Conservation (phyloP, 2,888 invertebrate genomes). For the Diplazon laetatorius region DNA sequence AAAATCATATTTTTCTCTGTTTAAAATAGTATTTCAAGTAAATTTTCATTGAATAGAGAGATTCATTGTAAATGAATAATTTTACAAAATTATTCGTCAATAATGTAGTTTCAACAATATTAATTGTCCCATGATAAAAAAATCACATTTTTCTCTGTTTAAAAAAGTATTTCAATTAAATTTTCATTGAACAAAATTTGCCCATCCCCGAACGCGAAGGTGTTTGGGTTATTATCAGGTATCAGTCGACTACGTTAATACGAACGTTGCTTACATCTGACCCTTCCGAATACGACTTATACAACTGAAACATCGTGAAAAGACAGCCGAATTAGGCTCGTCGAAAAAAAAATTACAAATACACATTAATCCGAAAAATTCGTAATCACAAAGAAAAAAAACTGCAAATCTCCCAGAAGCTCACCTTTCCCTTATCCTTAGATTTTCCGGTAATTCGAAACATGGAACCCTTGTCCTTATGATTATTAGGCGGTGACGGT, state of each 20-base stretch:
- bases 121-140: no score
- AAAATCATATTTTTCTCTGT: no score
- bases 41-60: no score
- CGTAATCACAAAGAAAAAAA: not conserved
- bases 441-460: conserved; percentile 86
- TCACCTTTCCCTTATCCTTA: conserved; percentile 87
- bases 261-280: conserved; percentile 81
- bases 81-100: no score
- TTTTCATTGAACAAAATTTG: no score
- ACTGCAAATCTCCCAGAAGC: not conserved
- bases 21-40: no score
- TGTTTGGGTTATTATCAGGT: no score
- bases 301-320: conserved; percentile 79
- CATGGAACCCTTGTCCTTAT: conserved; percentile 84
- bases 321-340: conserved; percentile 67
- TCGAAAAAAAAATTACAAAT: conserved; percentile 50
- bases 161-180: no score
- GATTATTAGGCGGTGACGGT: conserved; percentile 77
- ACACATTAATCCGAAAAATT: conserved; percentile 3
- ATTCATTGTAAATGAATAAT: no score
- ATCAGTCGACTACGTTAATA: conserved; percentile 51
- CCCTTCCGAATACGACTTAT: conserved; percentile 82
- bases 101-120: no score
- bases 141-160: no score
- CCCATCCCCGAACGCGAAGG: no score